A percentile compares a stretch with the other conserved stretches of the same genome.
Evolutionary conservation across 2,113 vertebrate genomes (phyloP).

Genomic region (Macquaria australasica): DNA sequence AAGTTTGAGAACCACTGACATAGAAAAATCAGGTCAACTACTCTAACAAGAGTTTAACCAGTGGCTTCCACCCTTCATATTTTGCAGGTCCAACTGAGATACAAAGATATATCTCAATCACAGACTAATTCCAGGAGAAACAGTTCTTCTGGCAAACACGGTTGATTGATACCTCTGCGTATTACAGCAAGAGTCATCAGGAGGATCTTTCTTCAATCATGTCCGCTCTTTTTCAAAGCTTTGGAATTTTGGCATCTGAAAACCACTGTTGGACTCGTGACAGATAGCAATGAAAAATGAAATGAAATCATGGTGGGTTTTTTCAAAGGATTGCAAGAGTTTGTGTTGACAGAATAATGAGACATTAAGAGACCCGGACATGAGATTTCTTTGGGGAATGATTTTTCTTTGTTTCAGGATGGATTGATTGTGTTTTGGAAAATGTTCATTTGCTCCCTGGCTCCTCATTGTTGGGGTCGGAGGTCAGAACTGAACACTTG

Average conservation of each 20-base stretch:
- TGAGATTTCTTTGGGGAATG: conserved; percentile 32
- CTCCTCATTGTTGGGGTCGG: conserved; percentile 17
- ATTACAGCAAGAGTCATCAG: conserved; percentile 26
- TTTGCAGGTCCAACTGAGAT: background rate
- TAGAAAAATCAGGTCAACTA: background rate
- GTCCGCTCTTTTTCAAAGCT: conserved; percentile 15
- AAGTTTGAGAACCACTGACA: background rate
- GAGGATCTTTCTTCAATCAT: conserved; percentile 23
- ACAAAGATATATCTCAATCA: conserved; percentile 21
- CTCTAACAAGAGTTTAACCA: background rate
- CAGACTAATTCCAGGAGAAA: conserved; percentile 15
- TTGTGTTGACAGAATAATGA: conserved; percentile 55
- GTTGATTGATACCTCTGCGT: conserved; percentile 37
- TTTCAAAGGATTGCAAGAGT: conserved; percentile 15
- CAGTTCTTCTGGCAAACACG: conserved; percentile 24
- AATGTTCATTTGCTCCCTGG: conserved; percentile 1
- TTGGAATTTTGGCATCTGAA: conserved; percentile 29
- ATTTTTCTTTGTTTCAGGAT: conserved; percentile 41
- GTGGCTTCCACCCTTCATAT: background rate
- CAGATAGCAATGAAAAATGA: conserved; percentile 21
- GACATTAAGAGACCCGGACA: conserved; percentile 35
- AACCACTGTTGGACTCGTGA: conserved; percentile 27
- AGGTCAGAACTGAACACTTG: conserved; percentile 37
- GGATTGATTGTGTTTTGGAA: conserved; percentile 57
- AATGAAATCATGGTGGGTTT: background rate